A percentile compares a stretch with the other conserved stretches of the same genome.
Evolutionary conservation across 35 echinoderm and acorn worm species (phyloP).

Genomic region (Anneissia japonica): DNA sequence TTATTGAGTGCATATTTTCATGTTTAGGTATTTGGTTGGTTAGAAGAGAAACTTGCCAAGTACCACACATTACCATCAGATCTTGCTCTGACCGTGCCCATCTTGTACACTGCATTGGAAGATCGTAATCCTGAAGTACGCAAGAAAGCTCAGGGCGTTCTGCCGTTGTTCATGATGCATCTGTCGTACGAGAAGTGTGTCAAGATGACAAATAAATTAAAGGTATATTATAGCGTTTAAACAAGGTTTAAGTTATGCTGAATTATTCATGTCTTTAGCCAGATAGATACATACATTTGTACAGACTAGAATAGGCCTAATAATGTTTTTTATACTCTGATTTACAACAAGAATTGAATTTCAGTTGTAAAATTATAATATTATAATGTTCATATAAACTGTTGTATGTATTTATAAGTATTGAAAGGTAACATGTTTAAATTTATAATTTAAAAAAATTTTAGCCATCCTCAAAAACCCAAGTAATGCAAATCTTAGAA

Average conservation of each 20-base stretch:
- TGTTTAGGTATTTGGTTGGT: conserved; percentile 77
- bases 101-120: conserved; percentile 68
- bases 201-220: conserved; percentile 90
- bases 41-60: conserved; percentile 69
- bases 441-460: no score
- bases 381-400: no score
- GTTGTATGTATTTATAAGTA: no score
- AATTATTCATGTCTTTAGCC: no score
- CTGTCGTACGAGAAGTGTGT: conserved; percentile 84
- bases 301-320: no score
- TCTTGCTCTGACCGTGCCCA: conserved; percentile 51
- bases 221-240: conserved; percentile 62
- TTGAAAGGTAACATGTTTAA: no score
- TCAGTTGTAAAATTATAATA: no score
- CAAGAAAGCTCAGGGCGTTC: conserved; percentile 78
- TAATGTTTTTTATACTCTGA: no score
- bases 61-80: conserved; percentile 67
- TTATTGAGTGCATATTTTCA: no score
- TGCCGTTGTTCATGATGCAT: conserved; percentile 96
- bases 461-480: conserved; percentile 78
- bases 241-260: no score
- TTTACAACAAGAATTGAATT: no score
- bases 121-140: conserved; percentile 90
- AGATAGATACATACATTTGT: no score
- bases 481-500: conserved; percentile 70